Percentiles rank a stretch among this genome's conserved stretches.
Evolutionary conservation across 2,888 invertebrate genomes (phyloP).

Genomic region (Philereme transversata): DNA sequence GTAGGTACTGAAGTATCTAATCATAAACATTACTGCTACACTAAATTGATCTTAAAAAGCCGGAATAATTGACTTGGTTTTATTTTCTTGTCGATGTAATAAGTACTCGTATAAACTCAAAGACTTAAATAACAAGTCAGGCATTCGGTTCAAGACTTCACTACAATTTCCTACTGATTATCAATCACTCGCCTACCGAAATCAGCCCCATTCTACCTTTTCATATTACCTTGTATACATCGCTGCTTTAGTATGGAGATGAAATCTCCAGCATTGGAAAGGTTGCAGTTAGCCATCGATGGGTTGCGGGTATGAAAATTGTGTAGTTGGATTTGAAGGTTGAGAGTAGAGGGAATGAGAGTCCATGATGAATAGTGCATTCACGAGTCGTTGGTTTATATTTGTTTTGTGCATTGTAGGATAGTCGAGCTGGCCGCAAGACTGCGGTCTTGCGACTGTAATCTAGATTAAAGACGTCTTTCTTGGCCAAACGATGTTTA

Average conservation of each 20-base stretch:
- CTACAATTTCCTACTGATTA: conserved; percentile 48
- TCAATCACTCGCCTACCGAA: conserved; percentile 48
- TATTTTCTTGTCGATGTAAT: not conserved
- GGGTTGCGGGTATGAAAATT: conserved; percentile 10
- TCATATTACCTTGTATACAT: conserved; percentile 13
- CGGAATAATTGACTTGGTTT: no score
- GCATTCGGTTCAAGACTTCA: conserved; percentile 45
- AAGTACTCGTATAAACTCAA: not conserved
- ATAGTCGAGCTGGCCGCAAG: conserved; percentile 26
- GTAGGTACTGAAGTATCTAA: no score
- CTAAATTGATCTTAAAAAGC: no score
- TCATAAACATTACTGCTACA: no score
- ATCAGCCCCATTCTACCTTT: conserved; percentile 5
- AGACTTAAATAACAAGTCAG: conserved; percentile 17
- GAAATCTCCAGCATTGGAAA: not conserved
- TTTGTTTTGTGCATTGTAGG: conserved; percentile 38
- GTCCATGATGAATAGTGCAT: conserved; percentile 46
- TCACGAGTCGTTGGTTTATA: conserved; percentile 39
- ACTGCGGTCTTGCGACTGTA: conserved; percentile 2
- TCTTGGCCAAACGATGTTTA: conserved; percentile 21
- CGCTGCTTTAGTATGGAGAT: conserved; percentile 1
- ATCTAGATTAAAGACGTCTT: conserved; percentile 27
- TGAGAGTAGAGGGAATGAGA: conserved; percentile 27
- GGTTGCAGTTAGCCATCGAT: conserved; percentile 4
- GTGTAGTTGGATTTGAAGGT: not conserved